Conservation (phyloP, 2,797 vertebrate genomes). For the Acrocephalus scirpaceus region DNA sequence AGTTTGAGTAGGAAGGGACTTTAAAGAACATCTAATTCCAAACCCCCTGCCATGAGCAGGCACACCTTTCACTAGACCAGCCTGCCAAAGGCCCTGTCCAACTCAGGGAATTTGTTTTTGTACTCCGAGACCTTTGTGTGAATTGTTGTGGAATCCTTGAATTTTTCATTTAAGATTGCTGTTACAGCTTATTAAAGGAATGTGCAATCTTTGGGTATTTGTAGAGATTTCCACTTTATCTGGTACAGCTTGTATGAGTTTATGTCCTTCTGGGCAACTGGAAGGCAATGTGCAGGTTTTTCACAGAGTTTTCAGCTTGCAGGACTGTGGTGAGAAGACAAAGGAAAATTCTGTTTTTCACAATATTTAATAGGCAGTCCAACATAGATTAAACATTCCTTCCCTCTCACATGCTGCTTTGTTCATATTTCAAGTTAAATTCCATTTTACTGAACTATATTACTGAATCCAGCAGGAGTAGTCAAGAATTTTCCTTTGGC, state of each 20-base stretch:
- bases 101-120: neutral
- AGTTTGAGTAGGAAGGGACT: neutral
- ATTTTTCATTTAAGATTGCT: neutral
- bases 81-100: neutral
- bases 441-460: neutral
- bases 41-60: neutral
- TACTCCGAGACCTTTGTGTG: neutral
- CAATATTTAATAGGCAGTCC: neutral
- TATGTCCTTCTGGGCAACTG: neutral
- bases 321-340: neutral
- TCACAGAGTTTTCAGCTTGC: neutral
- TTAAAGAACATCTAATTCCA: neutral
- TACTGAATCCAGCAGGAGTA: neutral
- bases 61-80: neutral
- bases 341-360: neutral
- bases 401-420: neutral
- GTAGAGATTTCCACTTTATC: conserved; percentile 2
- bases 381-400: neutral
- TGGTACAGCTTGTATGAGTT: neutral
- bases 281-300: neutral
- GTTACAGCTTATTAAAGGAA: conserved; percentile 19
- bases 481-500: neutral
- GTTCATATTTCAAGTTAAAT: conserved; percentile 23
- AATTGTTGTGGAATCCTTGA: neutral
- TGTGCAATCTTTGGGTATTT: neutral